Evolutionary conservation across 2,888 invertebrate species (phyloP), one percentile per base, ranked within the genome.

Genomic region (Pseudococcus jackbeardsleyi): DNA sequence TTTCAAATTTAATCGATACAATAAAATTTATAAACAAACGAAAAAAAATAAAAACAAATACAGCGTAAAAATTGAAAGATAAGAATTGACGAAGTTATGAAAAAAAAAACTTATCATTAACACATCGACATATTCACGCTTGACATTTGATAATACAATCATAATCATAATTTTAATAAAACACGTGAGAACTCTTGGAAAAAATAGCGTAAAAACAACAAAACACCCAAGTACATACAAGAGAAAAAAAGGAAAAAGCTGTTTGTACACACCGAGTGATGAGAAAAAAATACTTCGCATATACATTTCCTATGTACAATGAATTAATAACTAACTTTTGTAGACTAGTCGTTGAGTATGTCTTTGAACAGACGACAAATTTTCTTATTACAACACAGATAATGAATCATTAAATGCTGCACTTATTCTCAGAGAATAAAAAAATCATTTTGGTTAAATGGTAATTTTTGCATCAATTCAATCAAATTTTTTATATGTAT

Each of bases 1-100:
- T 82, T 82, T 46, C 39, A 82, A 82, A 46, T 82, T 46, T 82
- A 82, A 46, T 82, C 46, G 19, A 19, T 82, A 82, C 79, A 82
- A 46, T 46, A 46, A 82, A 42, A 82, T 82, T 82, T 82, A 82
- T 46, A 46, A 82, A 82, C 79, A 82, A 82, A 82, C 39, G 22
- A 82, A 82, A 82, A 72, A 77, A 77, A 77, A n/a, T 42, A 39
- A 77, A 82, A 82, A 82, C 79, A 82, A 77, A 82, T 82, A 19
- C 79, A 82, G 79, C 79, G 22, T 82, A 82, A 82, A 82, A 82
- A 82, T 82, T 82, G 79, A 82, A 82, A 82, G 79, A 82, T 82
- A 46, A 82, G 79, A 82, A 82, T 82, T 82, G 79, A 82, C 79
- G 19, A 82, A 82, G 79, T 82, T 46, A 82, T 82, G 39, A 82